Evolutionary conservation across 2,797 vertebrate genomes (phyloP), one percentile per base, ranked within the genome.

Genomic region (Ptychobarbus kaznakovi): DNA sequence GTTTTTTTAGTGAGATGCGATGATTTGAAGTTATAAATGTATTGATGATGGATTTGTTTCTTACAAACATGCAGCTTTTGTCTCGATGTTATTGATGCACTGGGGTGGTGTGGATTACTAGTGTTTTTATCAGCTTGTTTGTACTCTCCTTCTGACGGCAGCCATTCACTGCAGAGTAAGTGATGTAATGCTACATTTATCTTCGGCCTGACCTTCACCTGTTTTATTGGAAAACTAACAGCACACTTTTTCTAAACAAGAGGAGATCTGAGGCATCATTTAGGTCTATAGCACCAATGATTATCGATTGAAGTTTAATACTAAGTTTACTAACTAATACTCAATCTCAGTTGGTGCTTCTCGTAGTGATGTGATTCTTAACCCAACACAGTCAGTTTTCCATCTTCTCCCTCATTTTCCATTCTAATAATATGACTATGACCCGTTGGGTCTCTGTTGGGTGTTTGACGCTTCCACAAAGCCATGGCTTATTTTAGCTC

Each of bases 401-500:
- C 63, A 74, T 9, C 38, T 16, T 61, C 35, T 25, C 51, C 51
- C 18, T 35, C 12, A n/a, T 51, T 51, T 81, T 15, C 58, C 28
- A 32, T 65, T 75, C 20, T 35, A 51, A 75, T 65, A 51, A 61
- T n/a, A 49, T 32, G 69, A 42, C 49, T 40, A 56, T 42, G 3
- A 11, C 6, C 81, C 53, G 1, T 42, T 12, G 65, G 46, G 22
- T 69, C 79, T 81, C 3, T 81, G 44, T 51, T 38, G 63, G 63
- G 20, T 69, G 66, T 72, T 51, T 81, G 49, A 40, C 40, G 66
- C 80, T 70, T 70, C 22, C 20, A 70, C 49, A 56, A 70, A 56
- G 80, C 80, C 22, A 8, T 70, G 73, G 58, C 35, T 80, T 80
- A 66, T 46, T 75, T 65, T 81, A 56, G 86, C 72, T 12, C 22